phyloP scores from a whole-genome alignment of 2,113 vertebrate genomes.

The Pleuronectes platessa region DNA sequence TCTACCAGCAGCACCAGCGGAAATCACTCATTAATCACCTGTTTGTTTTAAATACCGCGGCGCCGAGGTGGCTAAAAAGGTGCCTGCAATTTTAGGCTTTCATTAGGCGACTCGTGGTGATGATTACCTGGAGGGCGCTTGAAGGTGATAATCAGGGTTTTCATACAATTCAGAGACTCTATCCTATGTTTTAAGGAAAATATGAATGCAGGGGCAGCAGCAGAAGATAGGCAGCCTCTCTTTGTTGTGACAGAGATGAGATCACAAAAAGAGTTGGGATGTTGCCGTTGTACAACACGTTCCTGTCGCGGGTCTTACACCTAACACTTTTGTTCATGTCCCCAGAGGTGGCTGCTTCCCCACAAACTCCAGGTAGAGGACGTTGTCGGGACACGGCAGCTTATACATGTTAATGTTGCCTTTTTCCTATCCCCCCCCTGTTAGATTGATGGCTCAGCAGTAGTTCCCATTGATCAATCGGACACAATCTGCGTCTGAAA shows the following conservation, averaged over 20 bases:
- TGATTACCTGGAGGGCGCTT: conserved; percentile 62
- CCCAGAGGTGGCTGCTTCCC: conserved; percentile 66
- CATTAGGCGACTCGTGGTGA: conserved; percentile 53
- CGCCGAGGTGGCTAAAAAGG: conserved; percentile 47
- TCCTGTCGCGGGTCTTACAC: conserved; percentile 58
- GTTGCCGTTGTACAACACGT: conserved; percentile 61
- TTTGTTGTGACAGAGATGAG: conserved; percentile 35
- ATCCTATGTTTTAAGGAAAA: conserved; percentile 3
- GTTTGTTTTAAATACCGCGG: conserved; percentile 66
- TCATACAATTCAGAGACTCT: conserved; percentile 24
- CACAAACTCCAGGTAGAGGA: conserved; percentile 77
- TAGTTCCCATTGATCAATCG: conserved; percentile 81
- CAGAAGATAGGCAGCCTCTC: conserved; percentile 28
- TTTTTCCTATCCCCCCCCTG: conserved; percentile 66
- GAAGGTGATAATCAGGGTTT: conserved; percentile 48
- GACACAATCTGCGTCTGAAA: conserved; percentile 82
- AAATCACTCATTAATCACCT: conserved; percentile 75
- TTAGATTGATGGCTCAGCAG: conserved; percentile 82
- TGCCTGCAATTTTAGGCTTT: conserved; percentile 64
- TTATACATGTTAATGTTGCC: conserved; percentile 80
- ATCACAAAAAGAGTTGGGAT: conserved; percentile 49
- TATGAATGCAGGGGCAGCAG: background rate
- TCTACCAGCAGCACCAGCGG: conserved; percentile 57
- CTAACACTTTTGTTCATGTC: conserved; percentile 62
- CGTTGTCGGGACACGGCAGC: conserved; percentile 72